Evolutionary conservation across 1,140 invertebrate species (phyloP), one percentile per base, ranked within the genome.

Genomic region (Ceratitis capitata): DNA sequence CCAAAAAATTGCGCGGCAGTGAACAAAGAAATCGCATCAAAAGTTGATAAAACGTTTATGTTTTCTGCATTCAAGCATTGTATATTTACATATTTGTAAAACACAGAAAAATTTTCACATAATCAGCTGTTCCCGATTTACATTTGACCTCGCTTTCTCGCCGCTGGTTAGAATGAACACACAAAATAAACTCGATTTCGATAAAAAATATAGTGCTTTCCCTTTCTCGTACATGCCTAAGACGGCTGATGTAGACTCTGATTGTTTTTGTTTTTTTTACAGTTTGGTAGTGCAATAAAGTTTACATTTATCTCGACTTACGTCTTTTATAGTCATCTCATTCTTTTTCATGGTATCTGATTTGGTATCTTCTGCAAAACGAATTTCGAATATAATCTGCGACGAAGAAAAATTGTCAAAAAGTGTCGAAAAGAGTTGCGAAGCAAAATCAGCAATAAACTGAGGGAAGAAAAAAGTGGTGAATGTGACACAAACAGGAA

Each of bases 311-410:
- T 61, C 29, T 61, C 58, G 58, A n/a, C n/a, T 61, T 61, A 61
- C 58, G 58, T 61, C 58, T 61, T 61, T 61, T 61, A 61, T 61
- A 26, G 58, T 61, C 58, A 61, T 61, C 58, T 61, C 58, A 69
- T 69, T 69, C 61, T 29, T 35, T 35, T 69, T 69, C 29, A 29
- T 35, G 61, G 29, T 69, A 26, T 29, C 58, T 12, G 29, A 12
- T 61, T 61, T 61, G 26, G 58, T 5, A 69, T 14, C 14, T 39
- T 35, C 1, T 69, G 61, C 61, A 69, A 12, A 35, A 35, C 61
- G 58, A 61, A 32, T 61, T 61, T 61, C 58, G 58, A 61, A 61
- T 29, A 29, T 29, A 9, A 23, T 29, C 58, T 61, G 58, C 58
- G 58, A 32, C 32, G 61, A 69, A 69, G 61, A 35, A 69, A 69